Conservation (phyloP, 1,140 invertebrate genomes). For the Hyposmocoma kahamanoa region DNA sequence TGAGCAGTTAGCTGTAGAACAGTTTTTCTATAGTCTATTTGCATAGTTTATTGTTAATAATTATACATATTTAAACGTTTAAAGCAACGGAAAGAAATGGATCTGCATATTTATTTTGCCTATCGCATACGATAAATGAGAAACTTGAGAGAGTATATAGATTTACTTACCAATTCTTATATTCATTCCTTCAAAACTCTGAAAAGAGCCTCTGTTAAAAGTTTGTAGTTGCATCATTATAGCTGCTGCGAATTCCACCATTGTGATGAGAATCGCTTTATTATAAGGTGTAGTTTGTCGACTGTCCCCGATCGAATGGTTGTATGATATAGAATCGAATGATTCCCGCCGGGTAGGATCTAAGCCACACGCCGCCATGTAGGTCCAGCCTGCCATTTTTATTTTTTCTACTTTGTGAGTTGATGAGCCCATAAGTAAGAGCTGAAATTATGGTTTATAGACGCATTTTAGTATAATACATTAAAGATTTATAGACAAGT, state of each 20-base stretch:
- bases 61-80: too few relatives aligned
- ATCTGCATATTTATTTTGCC: too few relatives aligned
- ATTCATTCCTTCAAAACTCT: conserved; percentile 64
- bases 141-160: too few relatives aligned
- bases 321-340: conserved; percentile 60
- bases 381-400: conserved; percentile 94
- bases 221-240: conserved; percentile 72
- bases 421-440: conserved; percentile 49
- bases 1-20: too few relatives aligned
- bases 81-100: too few relatives aligned
- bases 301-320: conserved; percentile 5
- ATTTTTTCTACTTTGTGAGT: conserved; percentile 85
- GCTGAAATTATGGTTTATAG: too few relatives aligned
- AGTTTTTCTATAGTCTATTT: too few relatives aligned
- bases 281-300: conserved; percentile 46
- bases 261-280: conserved; percentile 57
- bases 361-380: conserved; percentile 95
- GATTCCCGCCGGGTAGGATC: conserved; percentile 80
- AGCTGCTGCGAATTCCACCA: conserved; percentile 69
- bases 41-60: too few relatives aligned
- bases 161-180: conserved; percentile 76
- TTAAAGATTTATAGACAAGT: not conserved
- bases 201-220: conserved; percentile 67
- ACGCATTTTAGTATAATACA: conserved; percentile 3
- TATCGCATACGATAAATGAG: too few relatives aligned